Percentiles rank a stretch among this genome's conserved stretches.
These are phyloP conservation scores for Tolypeutes matacus DNA, from an alignment of 2,797 vertebrate genomes.

Conservation along the genomic window DNA sequence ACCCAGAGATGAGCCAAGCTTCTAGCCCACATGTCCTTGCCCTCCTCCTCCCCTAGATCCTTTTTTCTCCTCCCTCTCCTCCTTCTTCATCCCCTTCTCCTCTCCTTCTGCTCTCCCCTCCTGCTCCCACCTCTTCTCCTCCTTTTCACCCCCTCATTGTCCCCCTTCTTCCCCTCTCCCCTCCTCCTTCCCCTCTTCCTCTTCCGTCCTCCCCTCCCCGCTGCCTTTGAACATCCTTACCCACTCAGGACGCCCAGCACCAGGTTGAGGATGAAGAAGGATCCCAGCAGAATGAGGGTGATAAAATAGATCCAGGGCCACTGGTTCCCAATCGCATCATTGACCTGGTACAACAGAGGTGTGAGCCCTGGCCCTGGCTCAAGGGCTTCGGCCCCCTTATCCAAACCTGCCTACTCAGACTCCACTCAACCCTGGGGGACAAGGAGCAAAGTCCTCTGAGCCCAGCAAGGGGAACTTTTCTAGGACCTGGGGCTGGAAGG, in stretches of 20 bases:
- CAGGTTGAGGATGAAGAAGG: slow-evolving; percentile 98
- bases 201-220: accelerated
- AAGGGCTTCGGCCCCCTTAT: too few species aligned
- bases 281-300: slow-evolving; percentile 96
- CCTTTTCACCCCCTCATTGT: background rate
- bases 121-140: background rate
- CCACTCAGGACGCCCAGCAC: slow-evolving; percentile 98
- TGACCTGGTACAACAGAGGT: slow-evolving; percentile 89
- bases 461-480: background rate
- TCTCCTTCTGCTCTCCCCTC: background rate
- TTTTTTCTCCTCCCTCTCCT: background rate
- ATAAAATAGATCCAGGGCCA: slow-evolving; percentile 99
- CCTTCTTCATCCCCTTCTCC: background rate
- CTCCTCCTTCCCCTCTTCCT: background rate
- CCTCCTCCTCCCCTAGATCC: background rate
- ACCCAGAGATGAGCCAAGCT: accelerated
- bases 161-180: background rate
- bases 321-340: slow-evolving; percentile 97
- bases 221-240: slow-evolving; percentile 86
- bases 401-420: accelerated
- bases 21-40: background rate
- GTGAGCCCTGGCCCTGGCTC: background rate
- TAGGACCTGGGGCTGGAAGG: background rate
- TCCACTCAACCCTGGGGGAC: background rate
- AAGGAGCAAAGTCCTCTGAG: background rate